phyloP scores from a whole-genome alignment of 2,797 vertebrate genomes.

The Limnodromus scolopaceus region DNA sequence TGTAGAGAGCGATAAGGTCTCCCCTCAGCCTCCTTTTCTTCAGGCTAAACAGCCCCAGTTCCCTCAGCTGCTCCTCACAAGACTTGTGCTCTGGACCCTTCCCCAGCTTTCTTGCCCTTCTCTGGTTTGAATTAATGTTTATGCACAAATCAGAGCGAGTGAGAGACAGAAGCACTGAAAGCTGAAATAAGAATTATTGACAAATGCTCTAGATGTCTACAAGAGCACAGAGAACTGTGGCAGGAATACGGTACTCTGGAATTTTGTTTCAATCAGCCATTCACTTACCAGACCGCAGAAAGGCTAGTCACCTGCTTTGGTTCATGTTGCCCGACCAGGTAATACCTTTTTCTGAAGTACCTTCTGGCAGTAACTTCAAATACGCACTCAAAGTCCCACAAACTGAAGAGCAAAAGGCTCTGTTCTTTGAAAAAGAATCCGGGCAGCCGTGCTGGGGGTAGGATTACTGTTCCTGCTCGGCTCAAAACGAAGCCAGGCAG shows the following conservation, averaged over 20 bases:
- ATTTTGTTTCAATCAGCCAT: background rate
- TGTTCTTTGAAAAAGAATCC: background rate
- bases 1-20: too few species aligned
- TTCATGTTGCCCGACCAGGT: accelerated
- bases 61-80: too few species aligned
- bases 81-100: too few species aligned
- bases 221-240: background rate
- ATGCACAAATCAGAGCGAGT: background rate
- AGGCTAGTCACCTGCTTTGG: background rate
- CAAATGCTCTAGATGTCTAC: background rate
- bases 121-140: too few species aligned
- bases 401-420: background rate
- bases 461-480: background rate
- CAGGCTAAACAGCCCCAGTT: too few species aligned
- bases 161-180: background rate
- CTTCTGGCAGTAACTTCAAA: background rate
- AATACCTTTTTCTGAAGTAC: background rate
- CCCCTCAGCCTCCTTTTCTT: too few species aligned
- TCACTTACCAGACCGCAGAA: background rate
- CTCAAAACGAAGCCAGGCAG: background rate
- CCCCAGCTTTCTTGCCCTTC: too few species aligned
- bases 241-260: background rate
- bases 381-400: background rate
- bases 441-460: accelerated
- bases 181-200: background rate